phyloP scores from a whole-genome alignment of 2,888 invertebrate species.

The Melolontha melolontha region DNA sequence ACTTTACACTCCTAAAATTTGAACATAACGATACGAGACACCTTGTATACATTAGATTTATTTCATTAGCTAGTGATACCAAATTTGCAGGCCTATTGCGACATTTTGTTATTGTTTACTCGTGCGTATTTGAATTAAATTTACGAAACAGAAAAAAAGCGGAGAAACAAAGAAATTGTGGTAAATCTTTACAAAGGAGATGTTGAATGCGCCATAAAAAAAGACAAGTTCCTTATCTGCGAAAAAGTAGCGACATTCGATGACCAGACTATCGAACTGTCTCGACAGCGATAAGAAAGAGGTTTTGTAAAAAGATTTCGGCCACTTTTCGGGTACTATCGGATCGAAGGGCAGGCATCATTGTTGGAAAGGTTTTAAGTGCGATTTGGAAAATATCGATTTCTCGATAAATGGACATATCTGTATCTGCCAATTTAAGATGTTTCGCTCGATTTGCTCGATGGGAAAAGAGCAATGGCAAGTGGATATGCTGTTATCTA shows the following conservation, averaged over 20 bases:
- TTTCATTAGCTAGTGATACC: too few relatives aligned
- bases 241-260: conserved; percentile 24
- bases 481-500: background rate
- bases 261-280: conserved; percentile 23
- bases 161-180: conserved; percentile 16
- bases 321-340: conserved; percentile 34
- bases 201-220: conserved; percentile 14
- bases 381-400: conserved; percentile 34
- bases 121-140: background rate
- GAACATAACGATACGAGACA: too few relatives aligned
- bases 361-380: conserved; percentile 25
- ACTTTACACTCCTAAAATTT: too few relatives aligned
- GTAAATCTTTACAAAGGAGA: conserved; percentile 23
- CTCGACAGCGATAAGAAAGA: conserved; percentile 16
- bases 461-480: background rate
- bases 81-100: too few relatives aligned
- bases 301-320: conserved; percentile 34
- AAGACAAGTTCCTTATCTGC: conserved; percentile 34
- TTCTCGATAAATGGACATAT: conserved; percentile 1
- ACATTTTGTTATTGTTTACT: too few relatives aligned
- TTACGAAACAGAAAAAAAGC: conserved; percentile 2
- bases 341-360: conserved; percentile 19
- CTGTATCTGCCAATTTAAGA: conserved; percentile 4
- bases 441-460: conserved; percentile 14
- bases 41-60: too few relatives aligned